Base-by-base conservation (phyloP, 2,888 invertebrate genomes). In the Macrostomum cliftonense region DNA sequence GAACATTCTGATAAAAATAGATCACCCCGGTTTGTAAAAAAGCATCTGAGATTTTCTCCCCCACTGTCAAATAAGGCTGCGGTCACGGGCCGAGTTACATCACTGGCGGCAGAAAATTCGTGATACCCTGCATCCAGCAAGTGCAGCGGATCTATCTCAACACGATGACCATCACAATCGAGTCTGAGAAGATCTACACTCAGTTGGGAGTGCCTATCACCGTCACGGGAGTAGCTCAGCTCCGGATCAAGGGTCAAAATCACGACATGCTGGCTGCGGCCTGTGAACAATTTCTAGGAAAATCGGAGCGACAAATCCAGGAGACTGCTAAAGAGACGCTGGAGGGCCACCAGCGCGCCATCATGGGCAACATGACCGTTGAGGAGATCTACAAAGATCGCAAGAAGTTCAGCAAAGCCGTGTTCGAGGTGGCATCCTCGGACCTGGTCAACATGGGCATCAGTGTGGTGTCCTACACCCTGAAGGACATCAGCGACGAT, bases 151-250 rank as follows among this genome's bases (percentile, higher is more conserved):
- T 93, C 67, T 88, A 88, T 7, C 75, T 93, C 59, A 93, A 91
- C 71, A 91, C 91, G 1, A 91, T 93, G 88, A 93, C 91, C 1
- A 77, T 93, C 47, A 84, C 86, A 71, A 89, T 93, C 49, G 87
- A 89, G 69, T 87, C 87, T 60, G 86, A 87, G 11, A 86, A 85
- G 47, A 91, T 93, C 7, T 91, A 91, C 71, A 91, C 91, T 42
- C 83, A 84, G 63, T 87, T 89, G 72, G 91, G 91, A 49, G 91
- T 93, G 21, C 88, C 91, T 17, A 88, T 93, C 67, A 88, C 89
- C 20, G 91, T 93, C 37, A 91, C 89, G 37, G 91, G 91, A 55
- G 89, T 93, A 60, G 93, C 93, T 47, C 91, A 93, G 79, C 89
- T 88, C 9, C 16, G n/a, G 57, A 64, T 71, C 46, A 66, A 70